These are phyloP conservation scores for Psittacula derbiana DNA, from an alignment of 2,797 vertebrate species.

Conservation along the genomic window DNA sequence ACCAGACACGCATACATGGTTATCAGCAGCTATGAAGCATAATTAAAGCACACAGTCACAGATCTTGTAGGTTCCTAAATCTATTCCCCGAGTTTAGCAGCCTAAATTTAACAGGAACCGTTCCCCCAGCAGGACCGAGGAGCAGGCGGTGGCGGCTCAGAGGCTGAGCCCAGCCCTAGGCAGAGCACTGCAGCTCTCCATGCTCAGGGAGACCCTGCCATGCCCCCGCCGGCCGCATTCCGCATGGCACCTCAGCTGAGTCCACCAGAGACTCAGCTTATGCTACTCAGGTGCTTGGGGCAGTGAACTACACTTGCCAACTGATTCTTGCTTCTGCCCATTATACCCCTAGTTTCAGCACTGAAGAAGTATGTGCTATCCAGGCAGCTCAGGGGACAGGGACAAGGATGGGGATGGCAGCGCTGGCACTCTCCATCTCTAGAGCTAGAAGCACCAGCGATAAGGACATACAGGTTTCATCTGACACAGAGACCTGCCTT, in stretches of 20 bases:
- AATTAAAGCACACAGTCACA: not conserved
- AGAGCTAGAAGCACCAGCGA: not conserved
- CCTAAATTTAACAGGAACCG: accelerated
- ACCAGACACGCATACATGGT: accelerated
- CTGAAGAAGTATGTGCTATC: accelerated
- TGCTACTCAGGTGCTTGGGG: no score
- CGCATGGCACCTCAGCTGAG: not conserved
- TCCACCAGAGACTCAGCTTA: not conserved
- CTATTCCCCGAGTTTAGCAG: accelerated
- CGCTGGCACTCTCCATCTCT: accelerated
- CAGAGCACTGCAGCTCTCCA: accelerated
- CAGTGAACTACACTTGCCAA: accelerated
- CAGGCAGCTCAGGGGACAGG: not conserved
- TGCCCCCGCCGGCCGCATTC: not conserved
- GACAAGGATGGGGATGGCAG: not conserved
- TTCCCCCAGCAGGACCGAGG: not conserved
- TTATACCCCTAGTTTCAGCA: not conserved
- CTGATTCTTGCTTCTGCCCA: not conserved
- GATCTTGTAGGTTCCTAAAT: not conserved
- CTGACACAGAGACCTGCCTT: not conserved
- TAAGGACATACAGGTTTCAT: no score
- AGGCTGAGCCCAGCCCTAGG: not conserved
- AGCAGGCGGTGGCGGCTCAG: accelerated
- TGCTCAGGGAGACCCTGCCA: not conserved
- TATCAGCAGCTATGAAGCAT: accelerated